A percentile compares a stretch with the other conserved stretches of the same genome.
phyloP scores from a whole-genome alignment of 1,140 invertebrate genomes.

The Danaus plexippus region DNA sequence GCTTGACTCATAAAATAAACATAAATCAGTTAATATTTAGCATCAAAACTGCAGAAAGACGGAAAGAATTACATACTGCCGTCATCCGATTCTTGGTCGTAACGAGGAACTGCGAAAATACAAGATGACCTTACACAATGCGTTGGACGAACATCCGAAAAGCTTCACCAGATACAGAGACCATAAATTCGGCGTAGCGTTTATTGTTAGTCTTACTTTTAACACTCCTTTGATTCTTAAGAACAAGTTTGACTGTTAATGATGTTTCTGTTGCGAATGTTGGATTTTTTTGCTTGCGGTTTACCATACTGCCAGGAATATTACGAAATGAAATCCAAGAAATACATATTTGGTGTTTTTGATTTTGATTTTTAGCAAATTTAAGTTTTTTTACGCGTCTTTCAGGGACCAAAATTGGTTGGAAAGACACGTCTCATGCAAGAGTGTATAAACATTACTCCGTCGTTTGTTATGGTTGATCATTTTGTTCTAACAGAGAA shows the following conservation, averaged over 20 bases:
- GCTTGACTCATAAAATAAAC: too few species aligned
- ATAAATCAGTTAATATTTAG: too few species aligned
- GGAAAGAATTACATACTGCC: conserved; percentile 8
- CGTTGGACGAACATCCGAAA: conserved; percentile 26
- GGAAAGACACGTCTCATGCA: conserved; percentile 75
- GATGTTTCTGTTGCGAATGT: not conserved
- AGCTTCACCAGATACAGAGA: conserved; percentile 39
- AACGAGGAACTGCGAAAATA: conserved; percentile 33
- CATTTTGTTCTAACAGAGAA: conserved; percentile 46
- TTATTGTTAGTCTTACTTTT: conserved; percentile 36
- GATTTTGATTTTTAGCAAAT: not conserved
- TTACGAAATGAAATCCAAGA: too few species aligned
- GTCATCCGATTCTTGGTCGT: conserved; percentile 24
- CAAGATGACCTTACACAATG: conserved; percentile 25
- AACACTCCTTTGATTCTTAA: not conserved
- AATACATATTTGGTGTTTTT: too few species aligned
- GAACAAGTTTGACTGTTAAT: not conserved
- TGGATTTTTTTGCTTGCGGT: too few species aligned
- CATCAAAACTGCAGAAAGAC: conserved; percentile 1
- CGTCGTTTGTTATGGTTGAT: conserved; percentile 50
- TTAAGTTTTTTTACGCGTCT: conserved; percentile 19
- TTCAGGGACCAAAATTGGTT: conserved; percentile 70
- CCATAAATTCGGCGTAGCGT: conserved; percentile 40
- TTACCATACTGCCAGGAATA: too few species aligned
- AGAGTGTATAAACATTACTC: conserved; percentile 69